Conservation (phyloP, 2,888 invertebrate genomes). For the Drosophila ochracea region DNA sequence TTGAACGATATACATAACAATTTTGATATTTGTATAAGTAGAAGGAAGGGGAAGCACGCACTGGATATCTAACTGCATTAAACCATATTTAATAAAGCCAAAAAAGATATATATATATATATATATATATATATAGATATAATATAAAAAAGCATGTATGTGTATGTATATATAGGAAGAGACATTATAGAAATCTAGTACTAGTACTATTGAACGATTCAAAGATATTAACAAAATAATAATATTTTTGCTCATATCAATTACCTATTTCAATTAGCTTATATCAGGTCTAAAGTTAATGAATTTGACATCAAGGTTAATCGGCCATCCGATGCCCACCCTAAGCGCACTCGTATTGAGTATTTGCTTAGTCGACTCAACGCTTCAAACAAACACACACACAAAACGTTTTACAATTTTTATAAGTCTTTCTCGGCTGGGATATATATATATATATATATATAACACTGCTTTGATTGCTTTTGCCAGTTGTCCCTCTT, state of each 20-base stretch:
- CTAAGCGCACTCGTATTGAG: constrained; percentile 8
- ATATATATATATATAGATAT: background rate
- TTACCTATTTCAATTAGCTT: background rate
- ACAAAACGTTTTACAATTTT: constrained; percentile 75
- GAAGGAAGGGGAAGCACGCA: background rate
- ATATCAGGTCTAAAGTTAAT: background rate
- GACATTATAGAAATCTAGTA: background rate
- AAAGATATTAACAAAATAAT: background rate
- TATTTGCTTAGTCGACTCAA: constrained; percentile 36
- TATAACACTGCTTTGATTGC: constrained; percentile 64
- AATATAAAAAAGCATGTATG: background rate
- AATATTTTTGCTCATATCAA: background rate
- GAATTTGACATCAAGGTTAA: background rate
- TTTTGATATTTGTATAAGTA: background rate
- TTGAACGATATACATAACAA: background rate
- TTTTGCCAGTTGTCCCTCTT: constrained; percentile 22
- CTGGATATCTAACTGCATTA: background rate
- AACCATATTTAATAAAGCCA: background rate
- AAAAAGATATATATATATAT: background rate
- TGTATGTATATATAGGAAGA: background rate
- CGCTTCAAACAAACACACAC: background rate
- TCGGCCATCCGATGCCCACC: background rate
- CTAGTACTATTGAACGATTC: background rate
- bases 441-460: constrained; percentile 20
- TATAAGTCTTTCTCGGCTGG: constrained; percentile 59